Percentiles rank a stretch among this genome's conserved stretches.
Evolutionary conservation across 2,113 vertebrate species (phyloP).

Genomic region (Podocnemis expansa): DNA sequence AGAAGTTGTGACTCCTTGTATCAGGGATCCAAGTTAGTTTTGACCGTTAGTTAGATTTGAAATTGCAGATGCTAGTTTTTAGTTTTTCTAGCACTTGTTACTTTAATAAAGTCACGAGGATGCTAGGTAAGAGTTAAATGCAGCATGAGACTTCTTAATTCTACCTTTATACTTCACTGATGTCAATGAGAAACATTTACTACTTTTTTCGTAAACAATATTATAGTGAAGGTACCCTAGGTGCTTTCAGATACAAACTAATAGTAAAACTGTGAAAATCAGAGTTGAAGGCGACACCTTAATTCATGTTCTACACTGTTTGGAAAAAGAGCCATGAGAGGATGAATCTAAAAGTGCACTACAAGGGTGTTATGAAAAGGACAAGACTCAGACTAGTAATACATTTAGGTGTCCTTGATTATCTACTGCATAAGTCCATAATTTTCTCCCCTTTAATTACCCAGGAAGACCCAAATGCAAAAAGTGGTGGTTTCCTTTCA

Average conservation of each 20-base stretch:
- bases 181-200: background rate
- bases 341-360: background rate
- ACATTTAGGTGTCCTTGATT: background rate
- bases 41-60: background rate
- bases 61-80: background rate
- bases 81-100: background rate
- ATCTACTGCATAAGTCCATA: background rate
- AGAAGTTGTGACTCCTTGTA: background rate
- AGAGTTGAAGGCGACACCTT: background rate
- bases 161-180: background rate
- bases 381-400: background rate
- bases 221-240: background rate
- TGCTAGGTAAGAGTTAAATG: background rate
- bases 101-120: background rate
- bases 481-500: background rate
- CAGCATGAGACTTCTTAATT: background rate
- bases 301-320: accelerated
- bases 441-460: background rate
- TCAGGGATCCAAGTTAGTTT: background rate
- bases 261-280: accelerated
- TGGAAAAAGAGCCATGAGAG: background rate
- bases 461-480: background rate
- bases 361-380: background rate
- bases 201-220: background rate
- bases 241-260: background rate